Percentiles rank a stretch among this genome's conserved stretches.
These are phyloP conservation scores for Octomys mimax DNA, from an alignment of 2,797 vertebrate species.

Conservation along the genomic window DNA sequence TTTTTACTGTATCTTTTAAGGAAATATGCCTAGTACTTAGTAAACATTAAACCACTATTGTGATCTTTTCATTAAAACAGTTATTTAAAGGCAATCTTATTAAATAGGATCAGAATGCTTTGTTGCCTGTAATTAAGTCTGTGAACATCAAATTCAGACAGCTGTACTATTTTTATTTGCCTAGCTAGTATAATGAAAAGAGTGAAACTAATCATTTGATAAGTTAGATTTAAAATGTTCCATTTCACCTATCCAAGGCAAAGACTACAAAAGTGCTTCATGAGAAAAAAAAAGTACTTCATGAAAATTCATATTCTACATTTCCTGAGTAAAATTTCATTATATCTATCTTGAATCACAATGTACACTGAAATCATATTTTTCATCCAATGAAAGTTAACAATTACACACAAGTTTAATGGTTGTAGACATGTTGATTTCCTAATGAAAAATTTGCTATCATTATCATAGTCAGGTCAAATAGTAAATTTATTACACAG, in stretches of 20 bases:
- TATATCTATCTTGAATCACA: conserved; percentile 12
- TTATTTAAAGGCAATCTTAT: neutral
- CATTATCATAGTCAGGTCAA: conserved; percentile 60
- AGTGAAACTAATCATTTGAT: conserved; percentile 47
- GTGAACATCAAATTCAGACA: conserved; percentile 37
- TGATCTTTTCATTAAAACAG: conserved; percentile 61
- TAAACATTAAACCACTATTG: conserved; percentile 63
- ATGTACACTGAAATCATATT: conserved; percentile 36
- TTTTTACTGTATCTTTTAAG: conserved; percentile 25
- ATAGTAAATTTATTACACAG: conserved; percentile 70
- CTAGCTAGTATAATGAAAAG: conserved; percentile 62
- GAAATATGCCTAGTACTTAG: conserved; percentile 68
- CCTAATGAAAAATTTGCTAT: conserved; percentile 67
- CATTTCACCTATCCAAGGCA: conserved; percentile 45
- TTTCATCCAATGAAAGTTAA: conserved; percentile 39
- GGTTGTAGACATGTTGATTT: conserved; percentile 64
- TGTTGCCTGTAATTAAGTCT: conserved; percentile 51
- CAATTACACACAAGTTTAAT: conserved; percentile 62
- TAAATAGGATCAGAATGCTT: neutral
- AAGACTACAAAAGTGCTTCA: conserved; percentile 27
- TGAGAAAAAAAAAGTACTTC: conserved; percentile 51
- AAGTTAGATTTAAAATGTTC: conserved; percentile 63
- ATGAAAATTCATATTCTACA: conserved; percentile 48
- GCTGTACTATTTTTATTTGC: conserved; percentile 59
- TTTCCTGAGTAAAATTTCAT: conserved; percentile 35